Evolutionary conservation across 1,140 invertebrate genomes (phyloP), one percentile per base, ranked within the genome.

Genomic region (Musca domestica): DNA sequence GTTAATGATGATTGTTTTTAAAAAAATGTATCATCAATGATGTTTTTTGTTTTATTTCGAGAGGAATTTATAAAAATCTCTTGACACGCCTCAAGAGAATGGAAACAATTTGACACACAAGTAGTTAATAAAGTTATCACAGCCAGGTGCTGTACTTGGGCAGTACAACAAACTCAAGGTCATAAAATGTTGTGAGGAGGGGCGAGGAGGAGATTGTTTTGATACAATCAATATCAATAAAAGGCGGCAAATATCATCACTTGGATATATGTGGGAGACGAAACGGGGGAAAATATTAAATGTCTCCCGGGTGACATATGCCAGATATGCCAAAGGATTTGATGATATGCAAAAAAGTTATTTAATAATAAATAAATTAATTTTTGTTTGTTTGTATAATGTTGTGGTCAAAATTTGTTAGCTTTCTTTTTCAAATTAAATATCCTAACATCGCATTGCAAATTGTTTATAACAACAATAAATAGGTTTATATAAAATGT

Each of bases 101-200:
- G 56, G 27, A 64, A 65, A 69, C 51, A 65, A 69, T 49, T 69
- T 69, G 67, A 69, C 67, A 69, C 67, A 69, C 56, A 61, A 61
- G 56, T 27, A 34, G n/a, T n/a, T n/a, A n/a, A n/a, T n/a, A 34
- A 61, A 41, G 34, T 41, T 69, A 69, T 69, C 67, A 69, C 67
- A 69, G 67, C 63, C 67, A 46, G 49, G 22, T 41, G 56, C 27
- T 22, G 56, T 41, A 34, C 19, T 20, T 3, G 7, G 10, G 27
- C 12, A 20, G 27, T 41, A 61, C 56, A 61, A 34, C 56, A 61
- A 61, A 30, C 56, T 61, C 56, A 23, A 19, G 19, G 34, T 41
- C 34, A 41, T 41, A 41, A 41, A 41, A 41, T 12, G 10, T 41
- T n/a, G n/a, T n/a, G n/a, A n/a, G n/a, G 34, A 41, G 34, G 34